These are phyloP conservation scores for Volucella inflata DNA, from an alignment of 2,888 invertebrate species.

Conservation along the genomic window DNA sequence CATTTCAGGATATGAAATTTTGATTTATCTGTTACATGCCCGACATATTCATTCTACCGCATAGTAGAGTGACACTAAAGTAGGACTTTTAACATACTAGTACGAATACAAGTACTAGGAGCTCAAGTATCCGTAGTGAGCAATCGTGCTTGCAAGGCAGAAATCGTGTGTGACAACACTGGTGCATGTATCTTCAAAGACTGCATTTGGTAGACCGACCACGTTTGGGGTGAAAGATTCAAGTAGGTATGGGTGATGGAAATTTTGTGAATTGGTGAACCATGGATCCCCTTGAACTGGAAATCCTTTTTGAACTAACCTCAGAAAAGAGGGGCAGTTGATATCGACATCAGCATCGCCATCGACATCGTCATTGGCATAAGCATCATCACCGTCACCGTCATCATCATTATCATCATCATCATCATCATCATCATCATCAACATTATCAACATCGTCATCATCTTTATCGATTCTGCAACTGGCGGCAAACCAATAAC, in stretches of 20 bases:
- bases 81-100: no score
- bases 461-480: neutral
- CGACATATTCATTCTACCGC: conserved; percentile 17
- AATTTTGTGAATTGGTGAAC: conserved; percentile 38
- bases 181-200: conserved; percentile 61
- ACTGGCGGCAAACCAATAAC: neutral
- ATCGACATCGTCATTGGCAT: conserved; percentile 14
- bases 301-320: conserved; percentile 55
- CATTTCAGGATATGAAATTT: conserved; percentile 70
- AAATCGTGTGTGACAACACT: conserved; percentile 56
- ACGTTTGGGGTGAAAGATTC: conserved; percentile 30
- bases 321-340: conserved; percentile 4
- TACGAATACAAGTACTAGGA: neutral
- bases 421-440: no score
- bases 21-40: conserved; percentile 56
- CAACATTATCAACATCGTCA: neutral
- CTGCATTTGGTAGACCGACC: conserved; percentile 61
- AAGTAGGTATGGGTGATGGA: neutral
- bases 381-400: conserved; percentile 4
- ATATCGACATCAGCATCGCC: conserved; percentile 25
- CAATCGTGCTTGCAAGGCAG: conserved; percentile 56
- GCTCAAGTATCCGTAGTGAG: conserved; percentile 18
- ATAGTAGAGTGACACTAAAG: neutral
- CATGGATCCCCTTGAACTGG: conserved; percentile 55
- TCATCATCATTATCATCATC: neutral